phyloP scores from a whole-genome alignment of 2,888 invertebrate genomes.

The Octonoba sinensis region DNA sequence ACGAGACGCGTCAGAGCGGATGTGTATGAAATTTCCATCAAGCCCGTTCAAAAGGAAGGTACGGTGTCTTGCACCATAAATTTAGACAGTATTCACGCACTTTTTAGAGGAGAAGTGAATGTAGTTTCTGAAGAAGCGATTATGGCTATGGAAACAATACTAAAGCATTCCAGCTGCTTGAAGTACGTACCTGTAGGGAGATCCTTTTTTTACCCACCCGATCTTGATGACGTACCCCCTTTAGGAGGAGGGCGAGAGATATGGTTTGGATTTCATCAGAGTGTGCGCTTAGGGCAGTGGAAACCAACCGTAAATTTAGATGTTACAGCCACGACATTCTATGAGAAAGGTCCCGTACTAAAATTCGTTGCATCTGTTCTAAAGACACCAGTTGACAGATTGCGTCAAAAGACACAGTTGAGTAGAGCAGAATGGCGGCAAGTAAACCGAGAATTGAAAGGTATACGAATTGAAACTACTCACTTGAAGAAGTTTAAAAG shows the following conservation, averaged over 20 bases:
- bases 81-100: slow-evolving; percentile 15
- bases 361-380: slow-evolving; percentile 2
- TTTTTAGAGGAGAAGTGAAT: background rate
- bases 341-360: slow-evolving; percentile 10
- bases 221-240: background rate
- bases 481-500: slow-evolving; percentile 19
- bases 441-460: slow-evolving; percentile 72
- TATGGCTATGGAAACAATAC: slow-evolving; percentile 40
- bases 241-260: slow-evolving; percentile 32
- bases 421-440: slow-evolving; percentile 57
- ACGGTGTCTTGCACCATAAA: slow-evolving; percentile 17
- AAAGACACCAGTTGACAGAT: background rate
- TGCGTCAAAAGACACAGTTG: background rate
- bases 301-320: slow-evolving; percentile 44
- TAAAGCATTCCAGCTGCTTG: slow-evolving; percentile 30
- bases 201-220: slow-evolving; percentile 35
- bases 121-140: slow-evolving; percentile 23
- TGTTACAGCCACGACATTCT: slow-evolving; percentile 38
- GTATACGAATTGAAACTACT: slow-evolving; percentile 66
- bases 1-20: background rate
- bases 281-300: slow-evolving; percentile 38
- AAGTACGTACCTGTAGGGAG: slow-evolving; percentile 34
- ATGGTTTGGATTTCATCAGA: slow-evolving; percentile 56
- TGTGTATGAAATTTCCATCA: slow-evolving; percentile 15
- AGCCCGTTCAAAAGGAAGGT: slow-evolving; percentile 27